Conservation (phyloP, 2,888 invertebrate species). For the Zeuzera pyrina region DNA sequence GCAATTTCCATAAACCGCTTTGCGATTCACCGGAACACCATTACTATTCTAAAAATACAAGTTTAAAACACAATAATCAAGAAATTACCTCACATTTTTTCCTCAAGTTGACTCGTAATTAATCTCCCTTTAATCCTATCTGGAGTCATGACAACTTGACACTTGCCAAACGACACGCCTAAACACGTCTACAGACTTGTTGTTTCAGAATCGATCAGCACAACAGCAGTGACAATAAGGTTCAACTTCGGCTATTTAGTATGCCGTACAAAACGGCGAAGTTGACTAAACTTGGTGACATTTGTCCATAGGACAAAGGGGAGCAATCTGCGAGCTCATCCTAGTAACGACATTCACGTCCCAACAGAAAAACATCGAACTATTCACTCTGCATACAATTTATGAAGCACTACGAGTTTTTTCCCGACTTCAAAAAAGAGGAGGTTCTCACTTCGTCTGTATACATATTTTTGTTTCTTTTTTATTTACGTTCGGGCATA, state of each 20-base stretch:
- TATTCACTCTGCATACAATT: background rate
- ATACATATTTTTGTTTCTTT: too few relatives aligned
- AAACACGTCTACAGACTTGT: conserved; percentile 9
- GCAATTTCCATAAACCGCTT: too few relatives aligned
- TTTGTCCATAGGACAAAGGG: conserved; percentile 17
- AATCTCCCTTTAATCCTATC: conserved; percentile 26
- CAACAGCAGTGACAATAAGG: conserved; percentile 3
- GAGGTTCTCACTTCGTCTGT: too few relatives aligned
- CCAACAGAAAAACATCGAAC: background rate
- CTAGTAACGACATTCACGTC: background rate
- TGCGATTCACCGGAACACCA: too few relatives aligned
- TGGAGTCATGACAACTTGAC: conserved; percentile 30
- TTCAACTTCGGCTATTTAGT: conserved; percentile 1
- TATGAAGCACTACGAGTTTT: too few relatives aligned
- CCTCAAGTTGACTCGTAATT: conserved; percentile 27
- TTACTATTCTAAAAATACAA: too few relatives aligned
- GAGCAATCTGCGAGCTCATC: conserved; percentile 23
- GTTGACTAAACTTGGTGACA: conserved; percentile 8
- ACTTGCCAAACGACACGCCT: conserved; percentile 29
- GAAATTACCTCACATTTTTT: too few relatives aligned
- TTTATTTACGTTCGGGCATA: too few relatives aligned
- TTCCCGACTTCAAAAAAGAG: too few relatives aligned
- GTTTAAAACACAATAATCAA: too few relatives aligned
- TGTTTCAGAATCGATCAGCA: background rate
- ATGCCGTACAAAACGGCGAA: background rate